Percentiles rank a stretch among this genome's conserved stretches.
These are phyloP conservation scores for Camelus bactrianus DNA, from an alignment of 2,113 vertebrate species.

Conservation along the genomic window DNA sequence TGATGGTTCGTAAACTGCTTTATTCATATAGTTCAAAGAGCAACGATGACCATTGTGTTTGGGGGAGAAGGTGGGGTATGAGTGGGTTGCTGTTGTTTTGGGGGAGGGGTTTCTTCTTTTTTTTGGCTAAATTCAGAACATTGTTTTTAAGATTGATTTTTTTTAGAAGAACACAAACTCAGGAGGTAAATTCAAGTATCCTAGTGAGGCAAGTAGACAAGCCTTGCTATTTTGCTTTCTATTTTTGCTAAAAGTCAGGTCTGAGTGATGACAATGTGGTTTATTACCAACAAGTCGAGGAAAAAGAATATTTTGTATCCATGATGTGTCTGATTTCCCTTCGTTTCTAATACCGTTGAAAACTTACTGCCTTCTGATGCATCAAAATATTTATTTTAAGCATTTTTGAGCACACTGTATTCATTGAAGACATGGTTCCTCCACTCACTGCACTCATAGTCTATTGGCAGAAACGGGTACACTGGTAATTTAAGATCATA, in stretches of 20 bases:
- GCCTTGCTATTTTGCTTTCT: neutral
- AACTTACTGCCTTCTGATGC: neutral
- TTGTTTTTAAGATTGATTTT: neutral
- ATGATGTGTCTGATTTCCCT: neutral
- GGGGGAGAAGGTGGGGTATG: neutral
- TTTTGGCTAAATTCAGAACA: neutral
- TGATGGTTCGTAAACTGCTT: conserved; percentile 29
- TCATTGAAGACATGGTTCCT: neutral
- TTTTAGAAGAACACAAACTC: neutral
- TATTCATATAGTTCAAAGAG: conserved; percentile 20
- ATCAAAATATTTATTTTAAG: neutral
- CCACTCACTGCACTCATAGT: neutral
- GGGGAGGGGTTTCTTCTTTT: neutral
- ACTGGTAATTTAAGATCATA: neutral
- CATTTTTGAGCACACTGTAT: neutral
- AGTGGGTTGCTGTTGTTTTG: neutral
- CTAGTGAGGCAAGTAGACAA: neutral
- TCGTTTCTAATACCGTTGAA: neutral
- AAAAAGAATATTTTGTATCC: neutral
- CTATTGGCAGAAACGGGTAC: neutral
- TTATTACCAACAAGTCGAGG: neutral
- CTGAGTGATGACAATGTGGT: neutral
- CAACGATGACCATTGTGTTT: neutral
- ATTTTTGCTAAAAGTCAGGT: neutral
- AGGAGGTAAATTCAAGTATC: conserved; percentile 6